Conservation (phyloP, 2,888 invertebrate genomes). For the Trichopria drosophilae region DNA sequence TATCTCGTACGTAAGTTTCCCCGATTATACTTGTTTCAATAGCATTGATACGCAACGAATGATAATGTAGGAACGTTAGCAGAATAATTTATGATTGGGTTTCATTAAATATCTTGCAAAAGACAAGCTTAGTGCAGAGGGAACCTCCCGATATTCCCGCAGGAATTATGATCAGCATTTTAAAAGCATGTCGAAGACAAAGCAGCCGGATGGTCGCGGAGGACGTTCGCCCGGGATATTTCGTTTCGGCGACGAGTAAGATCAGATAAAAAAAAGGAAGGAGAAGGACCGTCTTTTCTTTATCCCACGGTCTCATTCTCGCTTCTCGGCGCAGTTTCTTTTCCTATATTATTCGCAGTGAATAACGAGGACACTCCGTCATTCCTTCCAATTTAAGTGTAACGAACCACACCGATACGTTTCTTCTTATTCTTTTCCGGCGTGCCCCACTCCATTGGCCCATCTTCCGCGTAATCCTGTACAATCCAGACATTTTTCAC, state of each 20-base stretch:
- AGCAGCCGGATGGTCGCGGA: conserved; percentile 1
- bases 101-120: no score
- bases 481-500: conserved; percentile 59
- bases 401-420: conserved; percentile 59
- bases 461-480: conserved; percentile 51
- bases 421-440: conserved; percentile 56
- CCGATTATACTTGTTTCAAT: no score
- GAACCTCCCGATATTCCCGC: no score
- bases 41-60: no score
- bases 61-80: no score
- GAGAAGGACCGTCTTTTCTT: neutral
- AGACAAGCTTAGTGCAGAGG: no score
- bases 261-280: neutral
- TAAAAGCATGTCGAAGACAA: neutral
- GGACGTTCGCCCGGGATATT: conserved; percentile 30
- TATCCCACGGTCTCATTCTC: neutral
- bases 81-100: no score
- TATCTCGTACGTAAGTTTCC: no score
- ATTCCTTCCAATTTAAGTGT: conserved; percentile 59
- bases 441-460: conserved; percentile 40
- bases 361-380: conserved; percentile 58
- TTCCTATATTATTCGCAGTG: conserved; percentile 56
- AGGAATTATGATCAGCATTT: conserved; percentile 1
- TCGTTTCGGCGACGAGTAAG: conserved; percentile 32
- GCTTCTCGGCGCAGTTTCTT: conserved; percentile 37